These are phyloP conservation scores for Balaeniceps rex DNA, from an alignment of 2,113 vertebrate genomes.

Conservation along the genomic window DNA sequence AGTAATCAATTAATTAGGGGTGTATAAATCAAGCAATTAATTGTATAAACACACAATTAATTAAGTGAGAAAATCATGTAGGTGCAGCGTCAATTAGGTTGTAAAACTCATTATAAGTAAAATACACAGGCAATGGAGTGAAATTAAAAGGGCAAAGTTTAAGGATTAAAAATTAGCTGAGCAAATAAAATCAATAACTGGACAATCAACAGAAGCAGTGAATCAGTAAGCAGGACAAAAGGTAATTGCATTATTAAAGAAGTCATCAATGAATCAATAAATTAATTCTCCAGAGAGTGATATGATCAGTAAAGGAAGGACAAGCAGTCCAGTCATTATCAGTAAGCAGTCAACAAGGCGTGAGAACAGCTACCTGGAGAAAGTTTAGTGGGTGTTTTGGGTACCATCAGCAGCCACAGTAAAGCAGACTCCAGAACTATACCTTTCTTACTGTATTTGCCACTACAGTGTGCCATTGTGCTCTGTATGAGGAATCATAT, in stretches of 20 bases:
- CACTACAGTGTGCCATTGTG: background rate
- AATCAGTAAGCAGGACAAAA: constrained; percentile 4
- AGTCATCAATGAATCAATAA: background rate
- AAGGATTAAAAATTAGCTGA: constrained; percentile 38
- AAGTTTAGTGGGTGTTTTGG: background rate
- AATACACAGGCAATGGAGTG: background rate
- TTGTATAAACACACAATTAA: constrained; percentile 33
- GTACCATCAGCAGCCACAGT: background rate
- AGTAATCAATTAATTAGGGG: constrained; percentile 1
- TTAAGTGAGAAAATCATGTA: constrained; percentile 10
- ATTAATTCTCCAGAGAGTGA: background rate
- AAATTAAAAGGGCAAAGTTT: constrained; percentile 33
- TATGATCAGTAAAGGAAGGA: background rate
- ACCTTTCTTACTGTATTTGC: background rate
- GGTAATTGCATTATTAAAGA: constrained; percentile 8
- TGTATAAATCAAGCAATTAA: constrained; percentile 27
- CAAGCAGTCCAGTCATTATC: background rate
- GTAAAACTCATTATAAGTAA: constrained; percentile 19
- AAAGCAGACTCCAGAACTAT: background rate
- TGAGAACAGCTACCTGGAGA: background rate
- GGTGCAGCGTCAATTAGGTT: background rate
- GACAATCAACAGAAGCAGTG: background rate
- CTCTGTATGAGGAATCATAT: background rate
- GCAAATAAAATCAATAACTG: constrained; percentile 32
- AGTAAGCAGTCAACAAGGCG: background rate